These are phyloP conservation scores for Bagarius yarrelli DNA, from an alignment of 2,113 vertebrate species.

Conservation along the genomic window DNA sequence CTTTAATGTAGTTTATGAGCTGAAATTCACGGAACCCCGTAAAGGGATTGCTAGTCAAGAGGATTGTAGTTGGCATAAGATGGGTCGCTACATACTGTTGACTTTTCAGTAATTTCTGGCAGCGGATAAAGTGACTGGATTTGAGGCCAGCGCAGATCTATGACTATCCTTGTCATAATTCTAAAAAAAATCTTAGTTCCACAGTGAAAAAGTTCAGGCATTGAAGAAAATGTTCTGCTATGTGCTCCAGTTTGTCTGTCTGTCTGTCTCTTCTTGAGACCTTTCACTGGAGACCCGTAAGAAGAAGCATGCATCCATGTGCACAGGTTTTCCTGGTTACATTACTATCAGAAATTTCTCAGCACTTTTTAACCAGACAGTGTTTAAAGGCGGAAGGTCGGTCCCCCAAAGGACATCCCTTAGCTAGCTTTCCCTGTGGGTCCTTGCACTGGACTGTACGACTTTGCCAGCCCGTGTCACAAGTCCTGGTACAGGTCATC, in stretches of 20 bases:
- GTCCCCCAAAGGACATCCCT: conserved; percentile 79
- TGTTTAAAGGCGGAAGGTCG: conserved; percentile 93
- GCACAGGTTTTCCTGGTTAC: background rate
- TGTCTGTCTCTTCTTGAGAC: conserved; percentile 22
- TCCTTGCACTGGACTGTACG: conserved; percentile 96
- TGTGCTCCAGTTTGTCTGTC: conserved; percentile 10
- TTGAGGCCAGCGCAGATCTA: conserved; percentile 22
- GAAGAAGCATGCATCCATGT: background rate
- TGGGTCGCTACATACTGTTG: conserved; percentile 21
- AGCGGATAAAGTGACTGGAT: conserved; percentile 21
- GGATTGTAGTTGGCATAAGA: conserved; percentile 4
- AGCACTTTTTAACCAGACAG: conserved; percentile 90
- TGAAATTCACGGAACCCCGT: conserved; percentile 20
- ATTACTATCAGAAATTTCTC: conserved; percentile 57
- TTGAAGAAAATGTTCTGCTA: conserved; percentile 11
- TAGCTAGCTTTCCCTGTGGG: conserved; percentile 80
- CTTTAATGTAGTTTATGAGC: background rate
- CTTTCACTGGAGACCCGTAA: background rate
- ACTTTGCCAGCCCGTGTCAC: conserved; percentile 96
- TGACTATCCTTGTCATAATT: conserved; percentile 17
- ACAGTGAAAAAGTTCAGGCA: conserved; percentile 40
- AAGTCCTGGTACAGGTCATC: conserved; percentile 93
- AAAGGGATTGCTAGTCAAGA: conserved; percentile 9
- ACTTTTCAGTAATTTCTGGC: conserved; percentile 23
- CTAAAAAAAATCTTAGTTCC: conserved; percentile 20